Conservation (phyloP, 2,113 vertebrate genomes). For the Dipodomys ordii region DNA sequence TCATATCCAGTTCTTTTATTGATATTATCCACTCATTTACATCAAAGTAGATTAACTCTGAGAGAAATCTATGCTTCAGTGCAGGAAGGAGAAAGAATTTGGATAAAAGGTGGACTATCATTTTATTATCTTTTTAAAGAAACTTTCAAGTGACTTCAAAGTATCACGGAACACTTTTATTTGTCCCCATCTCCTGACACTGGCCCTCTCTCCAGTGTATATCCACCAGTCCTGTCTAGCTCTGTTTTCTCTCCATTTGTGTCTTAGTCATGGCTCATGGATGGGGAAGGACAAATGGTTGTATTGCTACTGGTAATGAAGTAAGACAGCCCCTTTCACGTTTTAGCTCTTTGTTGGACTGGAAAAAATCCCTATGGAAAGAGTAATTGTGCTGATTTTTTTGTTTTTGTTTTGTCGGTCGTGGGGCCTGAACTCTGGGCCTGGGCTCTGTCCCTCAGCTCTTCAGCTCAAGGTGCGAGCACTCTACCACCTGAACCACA, state of each 20-base stretch:
- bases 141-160: background rate
- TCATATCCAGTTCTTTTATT: background rate
- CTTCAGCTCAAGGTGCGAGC: no score
- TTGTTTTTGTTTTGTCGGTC: background rate
- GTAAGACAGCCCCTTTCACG: background rate
- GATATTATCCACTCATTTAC: background rate
- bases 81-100: background rate
- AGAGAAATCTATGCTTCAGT: background rate
- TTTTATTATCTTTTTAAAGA: slow-evolving; percentile 5
- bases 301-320: background rate
- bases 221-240: background rate
- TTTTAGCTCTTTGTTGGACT: background rate
- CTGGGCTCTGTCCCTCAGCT: no score
- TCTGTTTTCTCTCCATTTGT: background rate
- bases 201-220: accelerated
- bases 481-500: no score
- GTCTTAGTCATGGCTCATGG: background rate
- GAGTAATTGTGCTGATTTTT: slow-evolving; percentile 8
- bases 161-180: background rate
- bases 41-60: slow-evolving; percentile 40
- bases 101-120: background rate
- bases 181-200: background rate
- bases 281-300: background rate
- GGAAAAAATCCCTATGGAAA: background rate
- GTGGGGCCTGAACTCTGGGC: no score